phyloP scores from a whole-genome alignment of 2,797 vertebrate species.

The Eulemur coronatus region DNA sequence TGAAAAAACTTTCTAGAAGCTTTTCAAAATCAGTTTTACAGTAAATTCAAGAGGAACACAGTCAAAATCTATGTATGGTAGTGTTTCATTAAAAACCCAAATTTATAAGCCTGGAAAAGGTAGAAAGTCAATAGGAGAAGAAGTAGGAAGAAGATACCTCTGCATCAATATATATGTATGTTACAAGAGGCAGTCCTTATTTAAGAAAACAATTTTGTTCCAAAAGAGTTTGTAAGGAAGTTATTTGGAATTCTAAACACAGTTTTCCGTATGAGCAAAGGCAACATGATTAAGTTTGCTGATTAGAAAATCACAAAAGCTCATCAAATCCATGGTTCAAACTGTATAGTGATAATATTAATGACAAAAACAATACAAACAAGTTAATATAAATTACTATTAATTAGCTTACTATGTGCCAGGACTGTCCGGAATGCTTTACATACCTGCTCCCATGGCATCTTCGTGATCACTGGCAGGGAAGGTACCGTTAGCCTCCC shows the following conservation, averaged over 20 bases:
- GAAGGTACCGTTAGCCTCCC: neutral
- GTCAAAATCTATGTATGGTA: neutral
- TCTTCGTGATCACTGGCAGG: neutral
- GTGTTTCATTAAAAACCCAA: conserved; percentile 8
- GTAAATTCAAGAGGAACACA: conserved; percentile 12
- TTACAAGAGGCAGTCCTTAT: neutral
- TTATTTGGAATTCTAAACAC: neutral
- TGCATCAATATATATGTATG: neutral
- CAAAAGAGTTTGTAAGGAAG: neutral
- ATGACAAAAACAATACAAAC: neutral
- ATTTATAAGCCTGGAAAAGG: neutral
- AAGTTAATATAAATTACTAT: neutral
- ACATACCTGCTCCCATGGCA: neutral
- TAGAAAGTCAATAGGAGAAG: neutral
- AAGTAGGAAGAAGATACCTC: neutral
- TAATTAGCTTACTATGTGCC: too few relatives aligned
- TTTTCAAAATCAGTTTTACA: conserved; percentile 46
- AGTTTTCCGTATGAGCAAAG: neutral
- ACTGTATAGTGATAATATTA: neutral
- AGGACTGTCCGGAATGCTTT: neutral
- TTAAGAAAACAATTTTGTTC: neutral
- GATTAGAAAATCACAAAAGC: neutral
- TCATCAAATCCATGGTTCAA: neutral
- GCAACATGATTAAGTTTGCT: neutral
- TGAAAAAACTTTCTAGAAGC: neutral